Evolutionary conservation across 2,797 vertebrate species (phyloP), one percentile per base, ranked within the genome.

Genomic region (Pseudomugil tenellus): DNA sequence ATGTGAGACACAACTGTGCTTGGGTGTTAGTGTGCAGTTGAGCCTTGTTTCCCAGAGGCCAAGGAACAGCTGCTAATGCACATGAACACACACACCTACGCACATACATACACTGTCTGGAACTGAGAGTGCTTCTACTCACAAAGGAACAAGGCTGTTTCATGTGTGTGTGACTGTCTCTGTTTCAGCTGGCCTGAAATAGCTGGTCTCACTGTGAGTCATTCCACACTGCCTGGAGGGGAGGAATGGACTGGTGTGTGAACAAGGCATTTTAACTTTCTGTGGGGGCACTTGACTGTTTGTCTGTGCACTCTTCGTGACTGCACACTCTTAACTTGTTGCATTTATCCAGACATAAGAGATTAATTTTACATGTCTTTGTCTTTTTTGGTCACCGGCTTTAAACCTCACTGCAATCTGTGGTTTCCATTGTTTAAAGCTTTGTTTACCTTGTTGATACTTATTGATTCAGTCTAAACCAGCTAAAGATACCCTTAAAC

Each of bases 181-280:
- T 66, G 87, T 87, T 91, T 84, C 81, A 85, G 79, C 83, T 72
- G 67, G 84, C 81, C 85, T 83, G 78, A 90, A 91, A 92, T 92
- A 90, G 87, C 81, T 37, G 6, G 77, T 82, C 84, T 82, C 80
- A 4, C 76, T 43, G 74, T 93, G 91, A 91, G 71, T 93, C 92
- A 92, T 72, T 78, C 71, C 43, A 35, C 69, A 48, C 19, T 56
- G 69, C 71, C 84, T 73, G 43, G 37, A 67, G 83, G 84, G 77
- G 51, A 72, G 82, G 52, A 72, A 58, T 43, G 70, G 80, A 75
- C 71, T 28, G 28, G 54, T 75, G 74, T 53, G 65, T 73, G 79
- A 84, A 76, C 81, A 28, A 66, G 21, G 51, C 67, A 60, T 62
- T 80, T 63, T 63, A 79, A 78, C 80, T 87, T 75, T 87, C 81